phyloP scores from a whole-genome alignment of 2,888 invertebrate species.

The Drosophila atripex region DNA sequence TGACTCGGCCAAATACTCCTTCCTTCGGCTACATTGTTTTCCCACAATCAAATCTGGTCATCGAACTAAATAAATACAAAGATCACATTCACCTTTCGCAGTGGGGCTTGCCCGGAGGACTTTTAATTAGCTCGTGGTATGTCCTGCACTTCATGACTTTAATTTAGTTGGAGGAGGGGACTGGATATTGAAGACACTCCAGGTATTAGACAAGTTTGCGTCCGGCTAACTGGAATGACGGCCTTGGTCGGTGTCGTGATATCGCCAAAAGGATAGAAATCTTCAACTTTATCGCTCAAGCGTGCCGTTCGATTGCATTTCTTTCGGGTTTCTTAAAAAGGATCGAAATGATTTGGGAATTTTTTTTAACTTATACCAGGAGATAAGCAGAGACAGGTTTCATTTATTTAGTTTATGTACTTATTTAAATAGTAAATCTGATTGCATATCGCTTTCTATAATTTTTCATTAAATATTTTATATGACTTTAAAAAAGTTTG shows the following conservation, averaged over 20 bases:
- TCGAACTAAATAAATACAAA: constrained; percentile 20
- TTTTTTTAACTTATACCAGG: constrained; percentile 16
- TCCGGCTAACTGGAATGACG: constrained; percentile 22
- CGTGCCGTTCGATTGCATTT: constrained; percentile 35
- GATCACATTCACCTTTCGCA: constrained; percentile 29
- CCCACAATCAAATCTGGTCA: constrained; percentile 33
- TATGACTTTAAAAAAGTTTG: background rate
- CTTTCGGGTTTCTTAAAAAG: constrained; percentile 36
- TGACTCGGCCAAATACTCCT: constrained; percentile 13
- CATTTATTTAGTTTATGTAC: constrained; percentile 8
- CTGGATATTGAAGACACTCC: constrained; percentile 3
- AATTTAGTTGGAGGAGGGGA: background rate
- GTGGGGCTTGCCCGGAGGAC: constrained; percentile 21
- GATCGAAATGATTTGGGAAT: constrained; percentile 33
- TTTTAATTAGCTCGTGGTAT: constrained; percentile 37
- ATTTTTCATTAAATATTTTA: background rate
- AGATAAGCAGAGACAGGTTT: constrained; percentile 20
- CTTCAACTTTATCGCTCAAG: constrained; percentile 39
- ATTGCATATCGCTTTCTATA: background rate
- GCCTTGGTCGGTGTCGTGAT: constrained; percentile 46
- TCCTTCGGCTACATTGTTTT: constrained; percentile 13
- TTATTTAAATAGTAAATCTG: constrained; percentile 1
- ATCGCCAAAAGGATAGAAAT: constrained; percentile 43
- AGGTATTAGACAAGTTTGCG: constrained; percentile 12
- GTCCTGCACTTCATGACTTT: constrained; percentile 33